These are phyloP conservation scores for Dugesia japonica DNA, from an alignment of 2,888 invertebrate species.

Conservation along the genomic window DNA sequence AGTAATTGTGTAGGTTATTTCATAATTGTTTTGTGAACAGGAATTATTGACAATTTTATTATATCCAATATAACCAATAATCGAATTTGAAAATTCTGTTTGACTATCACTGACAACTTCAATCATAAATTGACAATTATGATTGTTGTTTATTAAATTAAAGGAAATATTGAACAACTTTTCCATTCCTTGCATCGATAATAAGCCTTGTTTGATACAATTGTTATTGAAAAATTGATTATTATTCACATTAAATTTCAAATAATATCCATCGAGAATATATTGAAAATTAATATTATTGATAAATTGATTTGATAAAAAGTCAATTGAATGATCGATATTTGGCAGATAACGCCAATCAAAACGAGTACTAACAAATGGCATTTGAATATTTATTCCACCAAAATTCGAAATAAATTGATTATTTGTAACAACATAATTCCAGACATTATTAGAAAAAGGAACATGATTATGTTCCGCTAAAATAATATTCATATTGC, in stretches of 20 bases:
- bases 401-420: conserved; percentile 50
- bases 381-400: conserved; percentile 71
- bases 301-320: conserved; percentile 53
- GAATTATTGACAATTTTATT: conserved; percentile 64
- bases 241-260: neutral
- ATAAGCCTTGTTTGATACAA: conserved; percentile 58
- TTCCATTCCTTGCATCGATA: conserved; percentile 73
- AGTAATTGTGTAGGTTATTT: conserved; percentile 14
- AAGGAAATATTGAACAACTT: conserved; percentile 58
- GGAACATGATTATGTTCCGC: conserved; percentile 74
- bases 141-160: conserved; percentile 65
- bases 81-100: conserved; percentile 62
- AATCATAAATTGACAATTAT: conserved; percentile 61
- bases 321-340: conserved; percentile 6
- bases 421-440: conserved; percentile 73
- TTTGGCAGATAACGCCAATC: conserved; percentile 34
- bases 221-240: conserved; percentile 62
- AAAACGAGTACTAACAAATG: conserved; percentile 56
- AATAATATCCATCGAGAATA: neutral
- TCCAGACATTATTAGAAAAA: conserved; percentile 86
- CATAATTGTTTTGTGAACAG: conserved; percentile 20
- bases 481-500: conserved; percentile 68
- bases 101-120: conserved; percentile 76
- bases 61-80: conserved; percentile 62
- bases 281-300: conserved; percentile 54